Evolutionary conservation across 2,888 invertebrate species (phyloP), one percentile per base, ranked within the genome.

Genomic region (Drosophila nigritarsus): DNA sequence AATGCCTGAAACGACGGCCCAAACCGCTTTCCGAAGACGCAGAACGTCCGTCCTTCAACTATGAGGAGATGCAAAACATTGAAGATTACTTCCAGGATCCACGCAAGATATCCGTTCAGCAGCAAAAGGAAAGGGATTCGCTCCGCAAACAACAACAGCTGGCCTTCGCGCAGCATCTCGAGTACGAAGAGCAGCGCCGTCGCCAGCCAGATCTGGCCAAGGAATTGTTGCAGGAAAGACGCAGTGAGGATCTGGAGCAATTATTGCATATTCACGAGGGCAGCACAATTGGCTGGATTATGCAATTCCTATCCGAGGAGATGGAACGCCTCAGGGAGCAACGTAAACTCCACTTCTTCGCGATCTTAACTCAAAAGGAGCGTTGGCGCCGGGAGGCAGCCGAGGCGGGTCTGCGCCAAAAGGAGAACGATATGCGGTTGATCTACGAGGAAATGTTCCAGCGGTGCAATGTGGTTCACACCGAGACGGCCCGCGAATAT

Each of bases 401-500:
- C 11, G 97, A 97, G 92, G 96, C 96, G 3, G 97, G 97, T 1
- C 93, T 96, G 56, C 93, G 97, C 27, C 97, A 98, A 91, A 94
- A 95, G 56, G 97, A 98, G 91, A 95, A 96, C 76, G 94, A 95
- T 64, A 93, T 96, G 45, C 94, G 97, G 8, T 91, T 95, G 9
- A 96, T 97, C 87, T 96, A 97, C 78, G 97, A 97, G 80, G 96
- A 97, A 92, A 95, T 97, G 91, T 97, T 97, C 90, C 95, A 95
- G 91, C 95, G 96, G 93, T 94, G 94, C 27, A 76, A 86, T 48
- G 32, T 79, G 18, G 73, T 83, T 1, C 87, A 90, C 49, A 95
- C 94, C 85, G 94, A 95, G 48, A 94, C 94, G 0, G 94, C 96
- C 0, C 95, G 95, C 69, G 91, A 94, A 7, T 96, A 95, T 89